A percentile compares a stretch with the other conserved stretches of the same genome.
These are phyloP conservation scores for Mirza zaza DNA, from an alignment of 2,113 vertebrate genomes.

Conservation along the genomic window DNA sequence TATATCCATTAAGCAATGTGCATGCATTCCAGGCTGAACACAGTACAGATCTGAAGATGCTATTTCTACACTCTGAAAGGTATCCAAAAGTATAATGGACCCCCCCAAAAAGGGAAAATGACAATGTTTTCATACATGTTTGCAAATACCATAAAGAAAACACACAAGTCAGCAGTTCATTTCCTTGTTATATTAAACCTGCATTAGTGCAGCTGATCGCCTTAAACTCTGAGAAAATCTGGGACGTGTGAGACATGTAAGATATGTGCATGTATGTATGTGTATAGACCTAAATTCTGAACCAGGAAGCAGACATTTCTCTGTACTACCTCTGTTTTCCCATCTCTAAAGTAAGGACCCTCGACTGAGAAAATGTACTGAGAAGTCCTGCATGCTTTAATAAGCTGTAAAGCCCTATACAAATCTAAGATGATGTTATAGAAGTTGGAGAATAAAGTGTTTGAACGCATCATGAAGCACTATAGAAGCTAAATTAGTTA, in stretches of 20 bases:
- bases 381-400: neutral
- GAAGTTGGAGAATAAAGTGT: neutral
- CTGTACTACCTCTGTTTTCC: neutral
- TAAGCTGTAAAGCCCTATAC: neutral
- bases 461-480: neutral
- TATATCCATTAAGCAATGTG: neutral
- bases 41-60: neutral
- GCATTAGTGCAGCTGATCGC: neutral
- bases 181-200: neutral
- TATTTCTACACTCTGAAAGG: neutral
- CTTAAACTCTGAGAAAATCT: neutral
- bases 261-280: neutral
- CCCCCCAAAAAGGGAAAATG: neutral
- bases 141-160: neutral
- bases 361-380: neutral
- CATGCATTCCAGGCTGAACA: too few species aligned
- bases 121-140: neutral
- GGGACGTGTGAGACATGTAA: neutral
- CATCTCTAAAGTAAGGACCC: neutral
- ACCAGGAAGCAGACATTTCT: neutral
- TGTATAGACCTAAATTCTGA: neutral
- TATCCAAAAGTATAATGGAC: neutral
- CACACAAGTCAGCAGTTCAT: neutral
- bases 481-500: neutral
- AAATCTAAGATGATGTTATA: neutral